Percentiles rank a stretch among this genome's conserved stretches.
Evolutionary conservation across 1,140 invertebrate species (phyloP).

Genomic region (Ostrea denselamellosa): DNA sequence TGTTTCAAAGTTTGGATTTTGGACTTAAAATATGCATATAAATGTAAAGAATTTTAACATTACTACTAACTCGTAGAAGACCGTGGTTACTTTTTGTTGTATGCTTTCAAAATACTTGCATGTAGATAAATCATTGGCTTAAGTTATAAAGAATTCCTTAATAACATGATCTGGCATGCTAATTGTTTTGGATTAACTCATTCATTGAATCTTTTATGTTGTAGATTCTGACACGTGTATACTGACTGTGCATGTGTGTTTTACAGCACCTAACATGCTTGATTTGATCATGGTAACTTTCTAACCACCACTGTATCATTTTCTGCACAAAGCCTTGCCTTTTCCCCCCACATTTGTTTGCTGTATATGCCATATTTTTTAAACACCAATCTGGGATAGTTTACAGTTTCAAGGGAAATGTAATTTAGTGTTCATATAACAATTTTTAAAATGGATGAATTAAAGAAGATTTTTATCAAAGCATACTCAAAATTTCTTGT

Average conservation of each 20-base stretch:
- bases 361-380: too few species aligned
- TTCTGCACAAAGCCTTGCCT: too few species aligned
- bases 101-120: not conserved
- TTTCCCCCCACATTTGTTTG: too few species aligned
- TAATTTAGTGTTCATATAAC: too few species aligned
- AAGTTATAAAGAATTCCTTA: not conserved
- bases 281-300: slow-evolving; percentile 24
- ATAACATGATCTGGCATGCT: not conserved
- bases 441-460: too few species aligned
- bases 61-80: too few species aligned
- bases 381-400: too few species aligned
- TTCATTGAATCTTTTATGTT: not conserved
- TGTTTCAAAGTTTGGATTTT: not conserved
- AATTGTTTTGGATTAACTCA: not conserved
- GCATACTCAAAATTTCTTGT: too few species aligned
- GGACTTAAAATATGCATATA: not conserved
- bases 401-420: too few species aligned
- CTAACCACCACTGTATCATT: not conserved
- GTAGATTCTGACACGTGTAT: not conserved
- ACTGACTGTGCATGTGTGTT: slow-evolving; percentile 6
- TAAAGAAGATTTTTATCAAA: too few species aligned
- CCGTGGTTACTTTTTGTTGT: not conserved
- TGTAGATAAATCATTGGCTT: not conserved
- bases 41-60: not conserved
- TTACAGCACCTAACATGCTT: slow-evolving; percentile 8